Evolutionary conservation across 2,113 vertebrate genomes (phyloP).

Genomic region (Ranitomeya variabilis): DNA sequence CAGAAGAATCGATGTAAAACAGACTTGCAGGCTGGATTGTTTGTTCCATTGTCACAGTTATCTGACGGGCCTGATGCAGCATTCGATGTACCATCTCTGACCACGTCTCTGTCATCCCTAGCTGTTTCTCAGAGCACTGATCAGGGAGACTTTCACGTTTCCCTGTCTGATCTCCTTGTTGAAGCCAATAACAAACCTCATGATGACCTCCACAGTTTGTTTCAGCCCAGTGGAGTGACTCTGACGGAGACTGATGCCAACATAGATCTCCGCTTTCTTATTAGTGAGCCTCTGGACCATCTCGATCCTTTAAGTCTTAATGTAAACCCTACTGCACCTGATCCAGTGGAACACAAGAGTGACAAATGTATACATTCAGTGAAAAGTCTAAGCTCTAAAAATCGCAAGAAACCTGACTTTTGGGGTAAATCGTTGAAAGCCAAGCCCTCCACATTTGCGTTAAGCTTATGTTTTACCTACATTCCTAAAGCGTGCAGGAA

Average conservation of each 20-base stretch:
- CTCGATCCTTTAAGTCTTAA: constrained; percentile 53
- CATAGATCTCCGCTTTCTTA: constrained; percentile 84
- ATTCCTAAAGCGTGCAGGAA: constrained; percentile 68
- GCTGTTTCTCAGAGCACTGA: constrained; percentile 68
- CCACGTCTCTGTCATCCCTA: constrained; percentile 77
- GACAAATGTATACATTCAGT: constrained; percentile 65
- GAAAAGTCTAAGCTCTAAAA: constrained; percentile 63
- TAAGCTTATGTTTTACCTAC: constrained; percentile 80
- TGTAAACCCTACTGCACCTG: constrained; percentile 64
- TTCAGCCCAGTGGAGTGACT: constrained; percentile 57
- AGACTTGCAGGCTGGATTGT: constrained; percentile 64
- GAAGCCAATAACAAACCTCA: constrained; percentile 66
- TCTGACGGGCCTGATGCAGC: constrained; percentile 63
- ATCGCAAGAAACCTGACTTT: constrained; percentile 63
- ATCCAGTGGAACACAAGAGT: constrained; percentile 61
- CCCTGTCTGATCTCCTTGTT: constrained; percentile 77
- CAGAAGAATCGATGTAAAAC: constrained; percentile 63
- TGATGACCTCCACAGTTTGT: constrained; percentile 44
- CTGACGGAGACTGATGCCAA: constrained; percentile 65
- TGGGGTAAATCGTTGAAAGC: constrained; percentile 75
- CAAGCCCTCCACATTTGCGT: constrained; percentile 87
- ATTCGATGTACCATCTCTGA: constrained; percentile 67
- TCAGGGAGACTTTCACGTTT: constrained; percentile 67
- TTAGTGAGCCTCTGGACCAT: constrained; percentile 67
- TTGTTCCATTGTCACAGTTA: constrained; percentile 68